These are phyloP conservation scores for Akabosia matsudoensis DNA, from an alignment of 1,140 invertebrate genomes.

Conservation along the genomic window DNA sequence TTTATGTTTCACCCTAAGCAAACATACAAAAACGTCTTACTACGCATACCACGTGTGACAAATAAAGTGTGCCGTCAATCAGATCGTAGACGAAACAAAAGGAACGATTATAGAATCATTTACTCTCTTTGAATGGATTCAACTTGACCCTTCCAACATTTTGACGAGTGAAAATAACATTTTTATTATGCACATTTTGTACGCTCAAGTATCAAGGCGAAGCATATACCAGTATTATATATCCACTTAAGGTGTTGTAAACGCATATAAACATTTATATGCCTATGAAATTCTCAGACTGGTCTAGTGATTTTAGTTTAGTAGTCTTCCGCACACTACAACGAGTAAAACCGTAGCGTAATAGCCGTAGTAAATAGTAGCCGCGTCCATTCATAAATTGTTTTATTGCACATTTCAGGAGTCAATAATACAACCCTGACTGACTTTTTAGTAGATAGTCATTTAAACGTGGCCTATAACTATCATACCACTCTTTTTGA, in stretches of 20 bases:
- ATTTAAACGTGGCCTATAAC: constrained; percentile 3
- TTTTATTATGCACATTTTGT: neutral
- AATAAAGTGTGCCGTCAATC: too few species aligned
- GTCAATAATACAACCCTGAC: constrained; percentile 22
- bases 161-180: constrained; percentile 9
- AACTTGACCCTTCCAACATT: constrained; percentile 16
- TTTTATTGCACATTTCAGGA: constrained; percentile 22
- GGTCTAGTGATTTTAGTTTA: too few species aligned
- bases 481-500: neutral
- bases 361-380: constrained; percentile 15
- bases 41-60: too few species aligned
- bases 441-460: constrained; percentile 12
- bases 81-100: too few species aligned
- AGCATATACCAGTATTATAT: too few species aligned
- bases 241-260: too few species aligned
- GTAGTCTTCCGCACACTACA: too few species aligned
- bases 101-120: constrained; percentile 12
- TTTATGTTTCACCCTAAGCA: too few species aligned
- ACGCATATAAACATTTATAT: too few species aligned
- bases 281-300: too few species aligned
- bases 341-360: neutral
- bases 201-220: too few species aligned
- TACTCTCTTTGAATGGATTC: constrained; percentile 5
- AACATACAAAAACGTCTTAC: too few species aligned
- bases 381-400: constrained; percentile 23